A percentile compares a stretch with the other conserved stretches of the same genome.
Evolutionary conservation across 2,888 invertebrate species (phyloP).

Genomic region (Drosophila borborema): DNA sequence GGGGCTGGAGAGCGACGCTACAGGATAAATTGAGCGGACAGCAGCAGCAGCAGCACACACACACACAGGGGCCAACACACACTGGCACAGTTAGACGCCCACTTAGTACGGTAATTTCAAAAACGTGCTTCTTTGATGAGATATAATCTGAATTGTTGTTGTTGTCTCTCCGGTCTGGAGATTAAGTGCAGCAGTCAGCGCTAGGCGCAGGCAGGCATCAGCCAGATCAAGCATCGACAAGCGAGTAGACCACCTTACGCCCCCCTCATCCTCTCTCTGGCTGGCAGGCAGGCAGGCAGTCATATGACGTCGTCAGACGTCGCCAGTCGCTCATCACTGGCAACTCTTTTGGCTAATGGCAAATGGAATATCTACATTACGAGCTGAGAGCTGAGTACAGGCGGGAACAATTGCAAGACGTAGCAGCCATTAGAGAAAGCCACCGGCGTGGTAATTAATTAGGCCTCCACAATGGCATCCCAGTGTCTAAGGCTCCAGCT

Average conservation of each 20-base stretch:
- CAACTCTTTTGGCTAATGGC: constrained; percentile 48
- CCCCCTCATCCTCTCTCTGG: not conserved
- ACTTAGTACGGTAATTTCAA: constrained; percentile 85
- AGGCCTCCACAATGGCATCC: constrained; percentile 60
- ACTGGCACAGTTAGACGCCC: constrained; percentile 83
- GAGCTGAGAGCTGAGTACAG: constrained; percentile 27
- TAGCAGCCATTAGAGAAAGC: constrained; percentile 71
- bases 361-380: constrained; percentile 75
- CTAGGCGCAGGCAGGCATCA: constrained; percentile 35
- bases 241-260: not conserved
- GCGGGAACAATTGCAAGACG: constrained; percentile 25
- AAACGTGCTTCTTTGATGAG: constrained; percentile 84
- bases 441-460: constrained; percentile 76
- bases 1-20: no score
- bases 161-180: constrained; percentile 52
- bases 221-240: constrained; percentile 39
- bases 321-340: constrained; percentile 49
- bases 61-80: constrained; percentile 7
- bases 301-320: constrained; percentile 67
- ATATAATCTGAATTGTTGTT: constrained; percentile 76
- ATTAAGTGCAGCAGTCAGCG: constrained; percentile 70
- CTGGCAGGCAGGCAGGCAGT: constrained; percentile 6
- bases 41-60: constrained; percentile 35
- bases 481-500: constrained; percentile 18
- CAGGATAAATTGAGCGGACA: constrained; percentile 41